Conservation (phyloP, 2,113 vertebrate genomes). For the Stictonetta naevosa region DNA sequence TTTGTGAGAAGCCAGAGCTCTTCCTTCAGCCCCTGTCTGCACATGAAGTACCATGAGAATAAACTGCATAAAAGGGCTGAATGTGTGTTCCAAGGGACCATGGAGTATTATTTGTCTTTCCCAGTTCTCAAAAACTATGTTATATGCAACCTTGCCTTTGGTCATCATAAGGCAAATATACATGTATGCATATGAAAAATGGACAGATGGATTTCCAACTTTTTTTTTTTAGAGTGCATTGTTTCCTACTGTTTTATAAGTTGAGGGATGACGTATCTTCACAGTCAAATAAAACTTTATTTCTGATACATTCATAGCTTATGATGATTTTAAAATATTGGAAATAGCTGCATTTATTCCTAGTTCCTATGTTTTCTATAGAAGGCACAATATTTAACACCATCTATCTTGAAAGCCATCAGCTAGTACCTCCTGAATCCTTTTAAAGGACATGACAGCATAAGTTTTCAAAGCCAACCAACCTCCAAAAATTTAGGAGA, state of each 20-base stretch:
- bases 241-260: neutral
- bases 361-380: neutral
- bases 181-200: neutral
- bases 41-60: rapidly evolving
- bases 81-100: neutral
- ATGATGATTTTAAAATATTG: neutral
- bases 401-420: neutral
- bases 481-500: neutral
- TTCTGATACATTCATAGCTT: neutral
- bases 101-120: neutral
- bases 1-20: neutral
- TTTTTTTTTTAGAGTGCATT: neutral
- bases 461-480: neutral
- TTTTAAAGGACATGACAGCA: neutral
- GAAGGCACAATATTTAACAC: neutral
- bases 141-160: neutral
- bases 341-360: neutral
- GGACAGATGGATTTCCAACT: neutral
- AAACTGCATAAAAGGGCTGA: neutral
- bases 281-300: neutral
- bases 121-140: neutral
- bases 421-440: neutral
- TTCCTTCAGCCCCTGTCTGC: neutral
- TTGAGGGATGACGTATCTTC: neutral
- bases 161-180: rapidly evolving